A percentile compares a stretch with the other conserved stretches of the same genome.
phyloP scores from a whole-genome alignment of 2,888 invertebrate genomes.

The Phalangium opilio region DNA sequence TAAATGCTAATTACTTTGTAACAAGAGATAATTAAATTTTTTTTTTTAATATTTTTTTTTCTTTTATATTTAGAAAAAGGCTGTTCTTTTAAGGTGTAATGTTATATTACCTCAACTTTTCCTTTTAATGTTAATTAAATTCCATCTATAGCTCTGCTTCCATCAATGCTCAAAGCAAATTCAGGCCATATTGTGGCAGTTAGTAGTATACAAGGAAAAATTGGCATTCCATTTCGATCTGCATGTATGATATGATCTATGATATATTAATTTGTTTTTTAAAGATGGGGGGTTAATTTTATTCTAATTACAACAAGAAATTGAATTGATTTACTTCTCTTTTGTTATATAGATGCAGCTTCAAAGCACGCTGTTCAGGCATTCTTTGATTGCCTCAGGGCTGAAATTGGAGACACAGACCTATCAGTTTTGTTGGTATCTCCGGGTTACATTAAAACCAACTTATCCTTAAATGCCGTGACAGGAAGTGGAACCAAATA shows the following conservation, averaged over 20 bases:
- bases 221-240: constrained; percentile 62
- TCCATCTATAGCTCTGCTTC: constrained; percentile 54
- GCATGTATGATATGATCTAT: constrained; percentile 37
- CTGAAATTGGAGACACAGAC: constrained; percentile 62
- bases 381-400: constrained; percentile 74
- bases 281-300: no score
- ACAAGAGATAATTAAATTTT: no score
- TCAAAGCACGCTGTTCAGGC: constrained; percentile 92
- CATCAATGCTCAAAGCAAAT: constrained; percentile 58
- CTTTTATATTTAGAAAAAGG: no score
- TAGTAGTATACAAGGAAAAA: constrained; percentile 82
- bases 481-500: constrained; percentile 60
- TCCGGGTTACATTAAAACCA: constrained; percentile 78
- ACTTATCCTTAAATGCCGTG: constrained; percentile 79
- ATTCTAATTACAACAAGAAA: no score
- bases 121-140: no score
- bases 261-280: no score
- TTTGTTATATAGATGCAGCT: constrained; percentile 47
- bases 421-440: constrained; percentile 74
- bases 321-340: no score
- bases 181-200: constrained; percentile 71
- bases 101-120: no score
- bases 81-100: no score
- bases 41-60: no score
- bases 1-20: no score